Evolutionary conservation across 2,888 invertebrate genomes (phyloP).

Genomic region (Cordylochernes scorpioides): DNA sequence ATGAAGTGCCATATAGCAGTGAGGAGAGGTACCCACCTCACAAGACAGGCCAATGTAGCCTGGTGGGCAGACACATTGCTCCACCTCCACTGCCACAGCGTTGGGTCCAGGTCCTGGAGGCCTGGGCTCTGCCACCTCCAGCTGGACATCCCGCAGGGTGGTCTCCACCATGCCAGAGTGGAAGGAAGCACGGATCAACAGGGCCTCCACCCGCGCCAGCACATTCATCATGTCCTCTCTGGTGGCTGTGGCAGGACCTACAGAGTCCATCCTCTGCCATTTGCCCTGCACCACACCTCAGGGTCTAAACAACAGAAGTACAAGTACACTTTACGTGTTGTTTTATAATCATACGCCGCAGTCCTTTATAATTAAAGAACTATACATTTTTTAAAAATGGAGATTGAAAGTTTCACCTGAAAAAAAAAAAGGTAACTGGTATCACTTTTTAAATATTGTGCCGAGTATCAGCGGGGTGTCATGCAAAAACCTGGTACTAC

Average conservation of each 20-base stretch:
- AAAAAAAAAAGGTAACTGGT: too few relatives aligned
- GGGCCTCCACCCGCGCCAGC: constrained; percentile 49
- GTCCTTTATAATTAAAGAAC: background rate
- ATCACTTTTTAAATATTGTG: too few relatives aligned
- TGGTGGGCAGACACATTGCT: constrained; percentile 27
- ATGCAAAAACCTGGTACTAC: too few relatives aligned
- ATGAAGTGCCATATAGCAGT: too few relatives aligned
- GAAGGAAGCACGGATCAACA: constrained; percentile 51
- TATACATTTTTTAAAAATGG: background rate
- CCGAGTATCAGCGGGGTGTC: too few relatives aligned
- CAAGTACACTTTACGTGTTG: too few relatives aligned
- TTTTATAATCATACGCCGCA: too few relatives aligned
- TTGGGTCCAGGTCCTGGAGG: constrained; percentile 25
- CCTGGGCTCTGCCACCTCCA: constrained; percentile 51
- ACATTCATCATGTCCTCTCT: constrained; percentile 59
- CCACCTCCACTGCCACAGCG: constrained; percentile 25
- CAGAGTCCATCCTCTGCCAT: constrained; percentile 18
- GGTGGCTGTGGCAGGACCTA: constrained; percentile 25
- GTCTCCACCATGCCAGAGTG: constrained; percentile 34
- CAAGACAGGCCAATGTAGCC: constrained; percentile 24
- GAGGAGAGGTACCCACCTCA: constrained; percentile 32
- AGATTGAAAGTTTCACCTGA: too few relatives aligned
- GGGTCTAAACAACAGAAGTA: too few relatives aligned
- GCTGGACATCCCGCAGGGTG: constrained; percentile 50
- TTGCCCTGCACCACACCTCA: constrained; percentile 17